Evolutionary conservation across 2,113 vertebrate genomes (phyloP), one percentile per base, ranked within the genome.

Genomic region (Anguilla rostrata): DNA sequence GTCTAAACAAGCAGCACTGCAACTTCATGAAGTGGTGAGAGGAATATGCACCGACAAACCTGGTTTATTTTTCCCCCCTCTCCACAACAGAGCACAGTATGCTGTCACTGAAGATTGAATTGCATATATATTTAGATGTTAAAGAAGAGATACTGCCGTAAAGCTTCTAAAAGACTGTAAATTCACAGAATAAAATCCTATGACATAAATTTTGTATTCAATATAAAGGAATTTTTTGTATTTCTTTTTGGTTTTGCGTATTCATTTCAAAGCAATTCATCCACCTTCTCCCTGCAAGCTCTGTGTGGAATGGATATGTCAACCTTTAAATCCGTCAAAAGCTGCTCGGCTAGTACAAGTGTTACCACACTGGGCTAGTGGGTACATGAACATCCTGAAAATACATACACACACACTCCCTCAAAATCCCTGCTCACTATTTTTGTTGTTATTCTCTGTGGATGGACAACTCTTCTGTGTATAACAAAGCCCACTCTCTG

Each of bases 1-100:
- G 81, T 60, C 86, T 34, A 66, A 63, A 8, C 15, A 39, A 34
- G 86, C 81, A 39, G 18, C 60, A 78, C 81, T 78, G 81, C 83
- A 60, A 82, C 29, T 83, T 41, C 80, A 53, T 71, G 63, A 43
- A 34, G 40, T 26, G 63, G 57, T 83, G 60, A 82, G 22, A n/a
- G 34, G 26, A 75, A 75, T 75, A 75, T 75, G 71, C n/a, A 29
- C 29, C n/a, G 7, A 53, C 12, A 53, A 11, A 53, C 2, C 2
- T 53, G 49, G 49, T 53, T 53, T 53, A 53, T 53, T 53, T 53
- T 26, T 66, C 18, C 60, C 8, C 5, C 60, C 60, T 66, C 60
- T 26, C 60, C 60, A 75, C 9, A 75, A 75, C 71, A 75, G n/a
- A 75, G n/a, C 71, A 75, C 71, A 29, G n/a, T 7, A 20, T n/a